Conservation (phyloP, 2,888 invertebrate genomes). For the Noctua comes region DNA sequence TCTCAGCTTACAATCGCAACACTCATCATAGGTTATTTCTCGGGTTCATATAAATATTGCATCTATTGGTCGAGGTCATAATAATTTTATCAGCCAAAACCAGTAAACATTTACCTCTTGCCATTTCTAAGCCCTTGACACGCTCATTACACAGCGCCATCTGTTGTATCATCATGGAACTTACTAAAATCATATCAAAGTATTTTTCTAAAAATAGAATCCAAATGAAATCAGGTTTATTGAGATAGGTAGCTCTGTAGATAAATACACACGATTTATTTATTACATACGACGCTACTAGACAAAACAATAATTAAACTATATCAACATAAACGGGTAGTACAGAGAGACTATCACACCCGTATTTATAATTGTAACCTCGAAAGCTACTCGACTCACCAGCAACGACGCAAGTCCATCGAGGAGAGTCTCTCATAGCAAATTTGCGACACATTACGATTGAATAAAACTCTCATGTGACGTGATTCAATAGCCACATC, state of each 20-base stretch:
- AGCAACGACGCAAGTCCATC: too few relatives aligned
- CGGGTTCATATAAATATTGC: not conserved
- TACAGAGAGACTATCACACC: too few relatives aligned
- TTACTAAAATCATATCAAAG: not conserved
- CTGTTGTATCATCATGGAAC: not conserved
- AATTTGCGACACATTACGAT: not conserved
- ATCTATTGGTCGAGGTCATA: not conserved
- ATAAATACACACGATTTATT: not conserved
- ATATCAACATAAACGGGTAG: not conserved
- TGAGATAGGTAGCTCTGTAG: not conserved
- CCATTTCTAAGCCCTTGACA: not conserved
- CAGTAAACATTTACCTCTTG: not conserved
- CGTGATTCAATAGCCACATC: not conserved
- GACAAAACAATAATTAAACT: not conserved
- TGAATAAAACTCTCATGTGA: not conserved
- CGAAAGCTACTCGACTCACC: too few relatives aligned
- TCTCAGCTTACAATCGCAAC: not conserved
- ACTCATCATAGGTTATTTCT: not conserved
- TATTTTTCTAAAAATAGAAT: not conserved
- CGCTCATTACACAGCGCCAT: not conserved
- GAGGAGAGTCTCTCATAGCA: too few relatives aligned
- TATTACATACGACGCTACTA: not conserved
- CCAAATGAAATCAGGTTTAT: slow-evolving; percentile 1
- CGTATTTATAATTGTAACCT: too few relatives aligned
- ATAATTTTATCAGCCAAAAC: not conserved